A percentile compares a stretch with the other conserved stretches of the same genome.
These are phyloP conservation scores for Eulemur macaco DNA, from an alignment of 2,113 vertebrate species.

Conservation along the genomic window DNA sequence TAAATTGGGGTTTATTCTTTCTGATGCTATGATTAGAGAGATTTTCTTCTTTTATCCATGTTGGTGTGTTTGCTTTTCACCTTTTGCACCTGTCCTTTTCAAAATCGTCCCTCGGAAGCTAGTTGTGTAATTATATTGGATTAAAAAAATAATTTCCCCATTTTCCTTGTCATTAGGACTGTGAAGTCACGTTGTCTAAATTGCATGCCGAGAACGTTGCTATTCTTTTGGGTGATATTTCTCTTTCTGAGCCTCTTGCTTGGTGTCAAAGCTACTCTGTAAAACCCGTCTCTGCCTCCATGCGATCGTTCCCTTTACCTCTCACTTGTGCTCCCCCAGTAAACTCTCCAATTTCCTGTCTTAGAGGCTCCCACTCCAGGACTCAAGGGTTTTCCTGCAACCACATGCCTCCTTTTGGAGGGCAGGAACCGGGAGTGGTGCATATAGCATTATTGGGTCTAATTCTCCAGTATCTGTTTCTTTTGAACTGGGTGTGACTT, in stretches of 20 bases:
- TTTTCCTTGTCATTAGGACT: too few relatives aligned
- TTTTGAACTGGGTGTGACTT: too few relatives aligned
- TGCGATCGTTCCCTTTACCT: accelerated
- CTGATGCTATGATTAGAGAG: not conserved
- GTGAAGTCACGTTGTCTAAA: accelerated
- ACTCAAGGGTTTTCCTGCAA: too few relatives aligned
- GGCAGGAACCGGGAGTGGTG: accelerated
- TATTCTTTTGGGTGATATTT: accelerated
- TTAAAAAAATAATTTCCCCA: not conserved
- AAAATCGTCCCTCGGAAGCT: not conserved
- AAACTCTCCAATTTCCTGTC: too few relatives aligned
- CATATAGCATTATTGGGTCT: accelerated
- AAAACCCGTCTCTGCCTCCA: too few relatives aligned
- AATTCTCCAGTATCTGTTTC: accelerated
- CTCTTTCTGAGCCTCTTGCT: not conserved
- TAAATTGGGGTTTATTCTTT: too few relatives aligned
- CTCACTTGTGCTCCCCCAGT: not conserved
- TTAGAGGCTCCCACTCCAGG: not conserved
- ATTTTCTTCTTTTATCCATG: too few relatives aligned
- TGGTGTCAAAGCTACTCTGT: accelerated
- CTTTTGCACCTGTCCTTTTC: not conserved
- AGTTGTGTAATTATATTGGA: not conserved
- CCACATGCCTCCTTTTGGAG: accelerated
- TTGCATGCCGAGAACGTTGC: accelerated
- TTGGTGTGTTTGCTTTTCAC: not conserved